Evolutionary conservation across 2,888 invertebrate species (phyloP).

Genomic region (Drosophila anomalata): DNA sequence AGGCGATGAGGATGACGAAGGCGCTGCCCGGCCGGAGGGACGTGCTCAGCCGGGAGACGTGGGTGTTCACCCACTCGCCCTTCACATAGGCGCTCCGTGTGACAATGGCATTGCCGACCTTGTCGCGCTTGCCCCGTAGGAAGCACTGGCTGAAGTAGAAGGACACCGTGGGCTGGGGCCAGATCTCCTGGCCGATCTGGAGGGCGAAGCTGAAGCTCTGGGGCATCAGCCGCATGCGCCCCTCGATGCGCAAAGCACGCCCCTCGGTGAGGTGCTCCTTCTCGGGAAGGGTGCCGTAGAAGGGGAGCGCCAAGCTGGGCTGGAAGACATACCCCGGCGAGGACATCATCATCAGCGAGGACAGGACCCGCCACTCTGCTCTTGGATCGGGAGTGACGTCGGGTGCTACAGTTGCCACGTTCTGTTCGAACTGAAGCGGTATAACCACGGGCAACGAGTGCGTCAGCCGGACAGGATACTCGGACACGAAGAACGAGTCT

Average conservation of each 20-base stretch:
- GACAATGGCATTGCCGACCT: conserved; percentile 85
- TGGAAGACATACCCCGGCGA: not conserved
- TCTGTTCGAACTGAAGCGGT: not conserved
- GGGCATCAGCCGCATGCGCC: conserved; percentile 88
- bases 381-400: conserved; percentile 3
- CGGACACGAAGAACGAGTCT: conserved; percentile 77
- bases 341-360: conserved; percentile 12
- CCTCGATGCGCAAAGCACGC: conserved; percentile 85
- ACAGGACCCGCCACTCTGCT: conserved; percentile 18
- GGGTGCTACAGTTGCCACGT: not conserved
- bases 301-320: conserved; percentile 80
- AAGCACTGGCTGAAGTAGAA: conserved; percentile 91
- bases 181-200: conserved; percentile 86
- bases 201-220: conserved; percentile 90
- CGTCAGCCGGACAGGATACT: conserved; percentile 72
- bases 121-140: conserved; percentile 49
- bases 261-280: conserved; percentile 82
- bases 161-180: conserved; percentile 89
- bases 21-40: conserved; percentile 74
- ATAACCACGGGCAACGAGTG: conserved; percentile 36
- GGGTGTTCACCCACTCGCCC: conserved; percentile 81
- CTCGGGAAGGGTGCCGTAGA: conserved; percentile 66
- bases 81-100: conserved; percentile 87
- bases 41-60: conserved; percentile 62
- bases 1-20: conserved; percentile 72